phyloP scores from a whole-genome alignment of 2,113 vertebrate genomes.

The Delphinus delphis region DNA sequence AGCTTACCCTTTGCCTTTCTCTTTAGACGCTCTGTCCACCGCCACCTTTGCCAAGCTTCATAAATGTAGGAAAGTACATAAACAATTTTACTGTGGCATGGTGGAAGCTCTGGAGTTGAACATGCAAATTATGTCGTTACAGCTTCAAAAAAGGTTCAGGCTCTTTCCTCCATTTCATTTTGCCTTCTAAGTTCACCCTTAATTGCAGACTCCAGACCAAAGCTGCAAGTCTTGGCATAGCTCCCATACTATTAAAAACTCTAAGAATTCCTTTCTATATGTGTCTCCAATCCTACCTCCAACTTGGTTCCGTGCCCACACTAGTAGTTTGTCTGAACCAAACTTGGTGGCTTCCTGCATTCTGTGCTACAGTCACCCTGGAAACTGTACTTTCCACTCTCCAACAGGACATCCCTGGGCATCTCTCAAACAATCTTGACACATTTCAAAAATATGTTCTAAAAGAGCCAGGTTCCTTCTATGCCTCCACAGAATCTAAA shows the following conservation, averaged over 20 bases:
- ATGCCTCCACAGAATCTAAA: not conserved
- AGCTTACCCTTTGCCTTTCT: not conserved
- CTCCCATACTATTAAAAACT: constrained; percentile 33
- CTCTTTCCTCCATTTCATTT: constrained; percentile 56
- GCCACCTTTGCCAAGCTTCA: constrained; percentile 23
- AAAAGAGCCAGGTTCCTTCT: not conserved
- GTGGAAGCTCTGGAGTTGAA: constrained; percentile 3
- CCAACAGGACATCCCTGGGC: not conserved
- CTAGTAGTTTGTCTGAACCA: not conserved
- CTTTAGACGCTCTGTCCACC: not conserved
- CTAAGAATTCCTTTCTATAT: constrained; percentile 49
- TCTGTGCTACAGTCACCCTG: not conserved
- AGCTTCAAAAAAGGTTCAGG: constrained; percentile 43
- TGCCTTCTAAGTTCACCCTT: constrained; percentile 54
- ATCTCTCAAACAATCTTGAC: not conserved
- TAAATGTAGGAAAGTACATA: not conserved
- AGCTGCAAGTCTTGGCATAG: constrained; percentile 48
- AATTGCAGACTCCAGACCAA: constrained; percentile 59
- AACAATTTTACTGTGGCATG: not conserved
- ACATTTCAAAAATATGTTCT: not conserved
- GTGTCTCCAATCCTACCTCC: not conserved
- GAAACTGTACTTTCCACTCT: not conserved
- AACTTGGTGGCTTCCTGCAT: not conserved
- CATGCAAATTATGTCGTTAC: constrained; percentile 60
- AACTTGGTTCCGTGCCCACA: not conserved